Base-by-base conservation (phyloP, 2,888 invertebrate species). In the Parnassius mnemosyne region DNA sequence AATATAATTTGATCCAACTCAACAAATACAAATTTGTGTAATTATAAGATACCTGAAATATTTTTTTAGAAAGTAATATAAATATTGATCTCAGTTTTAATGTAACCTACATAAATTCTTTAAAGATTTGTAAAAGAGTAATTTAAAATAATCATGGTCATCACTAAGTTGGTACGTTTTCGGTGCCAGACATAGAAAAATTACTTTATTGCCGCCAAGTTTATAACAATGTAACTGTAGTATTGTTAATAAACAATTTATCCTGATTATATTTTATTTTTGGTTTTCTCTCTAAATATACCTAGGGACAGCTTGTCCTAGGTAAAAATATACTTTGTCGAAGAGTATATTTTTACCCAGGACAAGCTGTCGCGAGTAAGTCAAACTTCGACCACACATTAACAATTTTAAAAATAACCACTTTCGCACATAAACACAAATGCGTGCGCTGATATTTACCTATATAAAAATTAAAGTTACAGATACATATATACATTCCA, bases 191-290 rank as follows among this genome's bases (percentile, higher is more conserved):
- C 61, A 65, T 25, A 60, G 66, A 65, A 50, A 61, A 60, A 63
- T 65, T 65, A 58, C 77, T 78, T 75, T 75, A 77, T 53, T 60
- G 75, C 79, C 84, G 85, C 86, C 87, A 88, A 87, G 86, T 83
- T 84, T 85, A 83, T 81, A 78, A 77, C 75, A 78, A 79, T 83
- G 81, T 88, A 84, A 84, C 75, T 82, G 83, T 85, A 85, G 85
- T 77, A 77, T 86, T 86, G 89, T 89, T 89, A 88, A 78, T 88
- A 87, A 89, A 89, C 80, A 85, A 80, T 78, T 64, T 66, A 66
- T 60, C 20, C 61, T 13, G 34, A 53, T 34, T 46, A 49, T 43
- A 43, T 43, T 43, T 20, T 11, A 43, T 43, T 43, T 1, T 10
- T 43, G 11, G 11, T 34, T 34, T 34, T 34, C 34, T 34, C 34